Percentiles rank a stretch among this genome's conserved stretches.
These are phyloP conservation scores for Panulirus ornatus DNA, from an alignment of 1,140 invertebrate species.

Conservation along the genomic window DNA sequence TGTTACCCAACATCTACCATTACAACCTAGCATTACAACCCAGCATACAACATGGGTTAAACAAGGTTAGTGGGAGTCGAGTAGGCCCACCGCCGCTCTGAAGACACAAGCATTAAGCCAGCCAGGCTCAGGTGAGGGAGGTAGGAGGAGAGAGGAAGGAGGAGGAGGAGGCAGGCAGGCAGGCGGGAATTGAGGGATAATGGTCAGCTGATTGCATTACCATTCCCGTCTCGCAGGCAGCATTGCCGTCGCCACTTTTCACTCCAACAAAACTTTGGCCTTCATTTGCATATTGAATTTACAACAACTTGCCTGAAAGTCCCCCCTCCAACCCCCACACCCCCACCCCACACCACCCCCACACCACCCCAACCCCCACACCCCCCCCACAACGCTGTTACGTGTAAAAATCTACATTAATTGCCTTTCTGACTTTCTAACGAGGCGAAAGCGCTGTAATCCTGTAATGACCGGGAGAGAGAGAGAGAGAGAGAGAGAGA, in stretches of 20 bases:
- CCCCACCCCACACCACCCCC: too few relatives aligned
- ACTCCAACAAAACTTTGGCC: conserved; percentile 60
- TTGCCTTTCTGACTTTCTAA: conserved; percentile 54
- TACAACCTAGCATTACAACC: too few relatives aligned
- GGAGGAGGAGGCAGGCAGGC: background rate
- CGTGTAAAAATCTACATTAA: conserved; percentile 73
- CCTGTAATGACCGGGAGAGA: background rate
- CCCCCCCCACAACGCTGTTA: too few relatives aligned
- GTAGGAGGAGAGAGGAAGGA: background rate
- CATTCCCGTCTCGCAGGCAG: conserved; percentile 47
- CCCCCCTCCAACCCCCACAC: too few relatives aligned
- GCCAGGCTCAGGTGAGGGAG: background rate
- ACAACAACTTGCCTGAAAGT: conserved; percentile 63
- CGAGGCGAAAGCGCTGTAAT: conserved; percentile 31
- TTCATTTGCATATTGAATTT: conserved; percentile 69
- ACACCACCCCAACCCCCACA: too few relatives aligned
- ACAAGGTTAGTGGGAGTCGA: too few relatives aligned
- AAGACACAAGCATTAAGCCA: too few relatives aligned
- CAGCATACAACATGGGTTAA: too few relatives aligned
- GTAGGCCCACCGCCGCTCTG: too few relatives aligned
- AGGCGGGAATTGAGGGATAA: conserved; percentile 38
- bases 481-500: background rate
- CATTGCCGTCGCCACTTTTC: conserved; percentile 59
- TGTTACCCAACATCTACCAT: too few relatives aligned
- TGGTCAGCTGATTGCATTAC: conserved; percentile 69